Evolutionary conservation across 2,797 vertebrate species (phyloP), one percentile per base, ranked within the genome.

Genomic region (Tympanoctomys barrerae): DNA sequence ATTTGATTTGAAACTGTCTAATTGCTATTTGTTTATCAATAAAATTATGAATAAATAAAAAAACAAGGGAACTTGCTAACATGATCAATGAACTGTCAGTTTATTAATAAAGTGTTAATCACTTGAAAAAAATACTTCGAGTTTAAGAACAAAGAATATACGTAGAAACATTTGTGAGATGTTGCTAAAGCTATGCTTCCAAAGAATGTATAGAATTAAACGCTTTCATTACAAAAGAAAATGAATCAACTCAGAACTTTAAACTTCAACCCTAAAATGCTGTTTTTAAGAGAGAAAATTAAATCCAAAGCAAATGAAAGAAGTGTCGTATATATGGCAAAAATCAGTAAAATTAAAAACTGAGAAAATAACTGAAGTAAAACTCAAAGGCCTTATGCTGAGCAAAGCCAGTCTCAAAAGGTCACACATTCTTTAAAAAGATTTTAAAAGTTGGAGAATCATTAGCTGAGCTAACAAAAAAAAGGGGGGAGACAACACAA

Each of bases 271-370:
- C 18, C 59, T 54, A 52, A 82, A 24, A 77, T 28, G 22, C 11
- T 73, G 26, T 70, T 85, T 80, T 86, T 68, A 36, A 94, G 59
- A 71, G 11, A 78, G 36, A 79, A 61, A 64, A 54, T 28, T 57
- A 33, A 90, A 75, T 7, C 10, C 66, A 91, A 59, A 87, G 36
- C 5, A 66, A 82, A 24, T 18, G 36, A 12, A 68, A 24, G 22
- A 90, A 36, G 80, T 39, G 62, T 3, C 86, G 33, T 75, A 61
- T 75, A 94, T 26, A 80, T 24, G 62, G 16, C 4, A 93, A 77
- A 93, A 70, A 87, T 39, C 66, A 31, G 42, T 31, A 13, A 82
- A 90, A 77, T 86, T 90, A 87, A 82, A 93, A 90, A 42, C 61
- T 46, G 13, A 82, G 21, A 82, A 95, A 91, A 93, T 46, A 78